These are phyloP conservation scores for Clunio marinus DNA, from an alignment of 2,888 invertebrate species.

Conservation along the genomic window DNA sequence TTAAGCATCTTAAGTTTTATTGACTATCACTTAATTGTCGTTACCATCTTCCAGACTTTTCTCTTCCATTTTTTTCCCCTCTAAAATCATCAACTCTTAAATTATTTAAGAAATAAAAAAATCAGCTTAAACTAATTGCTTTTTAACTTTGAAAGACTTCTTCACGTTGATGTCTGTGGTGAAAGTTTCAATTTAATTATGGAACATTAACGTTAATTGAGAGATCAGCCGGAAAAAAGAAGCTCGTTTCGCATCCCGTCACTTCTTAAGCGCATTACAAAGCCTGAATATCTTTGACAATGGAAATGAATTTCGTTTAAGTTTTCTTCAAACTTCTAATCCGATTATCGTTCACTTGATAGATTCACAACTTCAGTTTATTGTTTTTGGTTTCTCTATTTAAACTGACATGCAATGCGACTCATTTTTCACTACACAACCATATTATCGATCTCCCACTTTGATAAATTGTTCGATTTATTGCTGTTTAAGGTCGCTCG, in stretches of 20 bases:
- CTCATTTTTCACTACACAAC: conserved; percentile 3
- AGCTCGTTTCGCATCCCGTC: neutral
- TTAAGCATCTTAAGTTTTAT: neutral
- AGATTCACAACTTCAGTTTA: neutral
- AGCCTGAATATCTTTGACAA: neutral
- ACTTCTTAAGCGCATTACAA: too few relatives aligned
- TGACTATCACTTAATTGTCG: neutral
- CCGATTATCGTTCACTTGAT: conserved; percentile 33
- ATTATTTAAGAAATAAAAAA: neutral
- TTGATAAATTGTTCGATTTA: conserved; percentile 36
- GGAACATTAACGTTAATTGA: neutral
- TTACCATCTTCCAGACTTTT: neutral
- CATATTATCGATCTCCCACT: conserved; percentile 15
- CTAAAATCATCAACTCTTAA: neutral
- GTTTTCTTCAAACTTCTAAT: conserved; percentile 3
- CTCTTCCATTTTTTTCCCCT: neutral
- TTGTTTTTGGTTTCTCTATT: neutral
- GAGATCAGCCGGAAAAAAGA: neutral
- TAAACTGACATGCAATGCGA: neutral
- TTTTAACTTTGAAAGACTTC: neutral
- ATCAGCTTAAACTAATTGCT: conserved; percentile 31
- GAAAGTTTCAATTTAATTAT: neutral
- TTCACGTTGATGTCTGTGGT: neutral
- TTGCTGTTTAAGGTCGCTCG: neutral
- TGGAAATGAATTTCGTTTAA: neutral